Evolutionary conservation across 2,797 vertebrate species (phyloP).

Genomic region (Lateolabrax maculatus): DNA sequence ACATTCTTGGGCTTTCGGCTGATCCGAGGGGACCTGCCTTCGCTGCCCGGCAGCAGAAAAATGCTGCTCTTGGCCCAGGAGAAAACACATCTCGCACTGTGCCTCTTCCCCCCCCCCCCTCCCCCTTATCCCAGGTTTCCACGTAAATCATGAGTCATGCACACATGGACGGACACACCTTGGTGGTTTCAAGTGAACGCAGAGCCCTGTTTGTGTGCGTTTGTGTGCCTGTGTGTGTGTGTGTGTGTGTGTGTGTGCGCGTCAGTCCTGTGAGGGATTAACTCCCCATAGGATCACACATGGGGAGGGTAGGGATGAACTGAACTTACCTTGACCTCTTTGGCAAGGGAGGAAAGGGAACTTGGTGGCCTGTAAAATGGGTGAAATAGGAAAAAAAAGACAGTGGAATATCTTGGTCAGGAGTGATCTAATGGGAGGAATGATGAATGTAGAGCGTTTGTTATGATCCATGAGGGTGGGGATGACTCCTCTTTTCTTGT

Average conservation of each 20-base stretch:
- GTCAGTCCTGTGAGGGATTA: conserved; percentile 46
- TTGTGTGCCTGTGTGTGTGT: conserved; percentile 14
- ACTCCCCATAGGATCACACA: conserved; percentile 46
- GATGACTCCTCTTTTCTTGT: conserved; percentile 59
- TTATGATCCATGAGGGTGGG: conserved; percentile 57
- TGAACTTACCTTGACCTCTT: conserved; percentile 71
- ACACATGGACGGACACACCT: conserved; percentile 53
- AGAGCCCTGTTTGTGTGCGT: conserved; percentile 2
- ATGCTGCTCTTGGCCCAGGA: conserved; percentile 34
- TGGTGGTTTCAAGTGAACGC: conserved; percentile 37
- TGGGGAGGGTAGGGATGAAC: conserved; percentile 17
- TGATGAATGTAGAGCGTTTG: conserved; percentile 64
- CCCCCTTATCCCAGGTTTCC: conserved; percentile 14
- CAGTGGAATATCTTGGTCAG: conserved; percentile 60
- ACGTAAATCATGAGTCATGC: conserved; percentile 57
- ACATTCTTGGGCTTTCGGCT: conserved; percentile 69
- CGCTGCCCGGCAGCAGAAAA: conserved; percentile 24
- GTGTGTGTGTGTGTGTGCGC: conserved; percentile 27
- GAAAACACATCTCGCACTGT: conserved; percentile 12
- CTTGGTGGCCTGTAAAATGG: conserved; percentile 45
- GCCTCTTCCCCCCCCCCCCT: not conserved
- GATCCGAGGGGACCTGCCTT: conserved; percentile 59
- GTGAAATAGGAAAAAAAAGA: not conserved
- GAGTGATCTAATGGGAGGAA: conserved; percentile 67
- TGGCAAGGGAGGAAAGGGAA: conserved; percentile 43